phyloP scores from a whole-genome alignment of 1,140 invertebrate genomes.

The Maniola jurtina region DNA sequence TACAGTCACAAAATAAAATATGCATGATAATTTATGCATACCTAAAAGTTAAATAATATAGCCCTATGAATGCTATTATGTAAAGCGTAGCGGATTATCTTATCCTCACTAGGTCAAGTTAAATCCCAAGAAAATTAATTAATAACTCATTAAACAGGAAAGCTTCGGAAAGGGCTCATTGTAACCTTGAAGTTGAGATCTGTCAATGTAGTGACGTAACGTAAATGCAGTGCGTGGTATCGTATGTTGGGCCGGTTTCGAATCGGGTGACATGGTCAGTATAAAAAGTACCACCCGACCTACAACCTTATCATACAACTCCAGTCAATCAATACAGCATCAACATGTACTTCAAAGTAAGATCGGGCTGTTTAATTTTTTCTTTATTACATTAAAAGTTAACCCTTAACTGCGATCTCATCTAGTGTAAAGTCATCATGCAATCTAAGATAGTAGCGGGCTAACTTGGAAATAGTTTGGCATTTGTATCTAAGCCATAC shows the following conservation, averaged over 20 bases:
- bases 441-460: no score
- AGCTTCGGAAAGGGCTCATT: constrained; percentile 36
- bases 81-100: background rate
- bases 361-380: constrained; percentile 29
- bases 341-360: constrained; percentile 73
- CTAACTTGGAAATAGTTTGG: no score
- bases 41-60: background rate
- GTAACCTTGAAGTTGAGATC: constrained; percentile 64
- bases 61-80: constrained; percentile 2
- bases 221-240: constrained; percentile 61
- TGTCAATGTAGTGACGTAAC: constrained; percentile 58
- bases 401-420: background rate
- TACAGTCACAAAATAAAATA: background rate
- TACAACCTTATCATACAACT: constrained; percentile 60
- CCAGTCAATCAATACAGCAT: constrained; percentile 52
- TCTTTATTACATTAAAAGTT: background rate
- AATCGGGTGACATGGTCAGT: constrained; percentile 57
- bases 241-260: constrained; percentile 62
- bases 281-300: constrained; percentile 67
- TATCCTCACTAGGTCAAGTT: constrained; percentile 3
- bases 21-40: constrained; percentile 1
- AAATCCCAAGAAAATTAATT: background rate
- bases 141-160: constrained; percentile 20
- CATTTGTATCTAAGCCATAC: no score
- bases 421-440: no score